Evolutionary conservation across 2,888 invertebrate species (phyloP), one percentile per base, ranked within the genome.

Genomic region (Cheilosia scutellata): DNA sequence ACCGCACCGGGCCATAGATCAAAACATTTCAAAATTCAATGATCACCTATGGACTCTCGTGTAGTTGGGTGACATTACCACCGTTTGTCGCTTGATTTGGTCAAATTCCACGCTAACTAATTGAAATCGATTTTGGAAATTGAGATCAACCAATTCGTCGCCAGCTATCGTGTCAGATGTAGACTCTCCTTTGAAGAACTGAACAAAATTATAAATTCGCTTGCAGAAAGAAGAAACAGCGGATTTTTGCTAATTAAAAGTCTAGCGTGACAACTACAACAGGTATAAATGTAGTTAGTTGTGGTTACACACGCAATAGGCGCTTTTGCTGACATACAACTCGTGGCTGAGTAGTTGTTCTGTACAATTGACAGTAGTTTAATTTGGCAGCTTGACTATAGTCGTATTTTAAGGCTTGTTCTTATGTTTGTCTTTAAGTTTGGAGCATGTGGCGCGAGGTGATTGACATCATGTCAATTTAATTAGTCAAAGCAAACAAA

Each of bases 21-120:
- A 70, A 65, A 82, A 72, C 60, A 76, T 86, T 86, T 86, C 84
- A 80, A 86, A 86, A 86, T 77, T 68, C 57, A 77, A 13, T 77
- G 71, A 77, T 82, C 79, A 66, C 72, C 76, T 75, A 82, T 86
- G 63, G 71, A 77, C 62, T 76, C 72, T 51, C 25, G 51, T 77
- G 71, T 72, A 60, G 70, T 75, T 68, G 49, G 60, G 60, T 72
- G 84, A 77, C 82, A 77, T 76, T 77, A 86, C 86, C 65, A 82
- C 66, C 84, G 55, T 72, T 75, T 49, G 57, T 44, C n/a, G 9
- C 40, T 72, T 40, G 33, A 72, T 77, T 82, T 82, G 86, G 76
- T 62, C 55, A 77, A 86, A 86, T 86, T 86, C 86, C 76, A 82
- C 82, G 86, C 86, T 77, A 86, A 82, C 86, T 86, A 86, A 86